phyloP scores from a whole-genome alignment of 2,888 invertebrate species.

The Lithophane semibrunnea region DNA sequence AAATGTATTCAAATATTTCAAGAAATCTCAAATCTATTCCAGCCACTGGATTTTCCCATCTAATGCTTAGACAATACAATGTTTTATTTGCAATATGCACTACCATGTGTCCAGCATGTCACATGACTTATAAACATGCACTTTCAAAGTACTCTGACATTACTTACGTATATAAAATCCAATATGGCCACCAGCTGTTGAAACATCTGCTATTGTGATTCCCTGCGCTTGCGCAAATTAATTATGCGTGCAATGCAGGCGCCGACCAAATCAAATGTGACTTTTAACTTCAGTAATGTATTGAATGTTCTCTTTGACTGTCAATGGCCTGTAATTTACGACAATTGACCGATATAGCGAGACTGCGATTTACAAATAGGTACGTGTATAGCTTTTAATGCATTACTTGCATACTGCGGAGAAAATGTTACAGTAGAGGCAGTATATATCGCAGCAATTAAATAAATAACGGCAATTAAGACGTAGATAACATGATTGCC shows the following conservation, averaged over 20 bases:
- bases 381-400: constrained; percentile 65
- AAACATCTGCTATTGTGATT: constrained; percentile 85
- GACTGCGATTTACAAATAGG: constrained; percentile 65
- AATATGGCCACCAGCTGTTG: constrained; percentile 82
- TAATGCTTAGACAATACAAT: constrained; percentile 16
- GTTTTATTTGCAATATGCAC: constrained; percentile 49
- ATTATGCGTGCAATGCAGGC: constrained; percentile 78
- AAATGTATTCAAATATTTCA: constrained; percentile 34
- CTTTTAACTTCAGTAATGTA: constrained; percentile 69
- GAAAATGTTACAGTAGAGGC: constrained; percentile 66
- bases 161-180: constrained; percentile 73
- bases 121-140: constrained; percentile 69
- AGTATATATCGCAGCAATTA: constrained; percentile 68
- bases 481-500: constrained; percentile 59
- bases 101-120: constrained; percentile 65
- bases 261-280: constrained; percentile 70
- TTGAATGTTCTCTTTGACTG: constrained; percentile 54
- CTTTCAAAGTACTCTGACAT: constrained; percentile 74
- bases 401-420: constrained; percentile 51
- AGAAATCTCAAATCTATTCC: background rate
- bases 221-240: constrained; percentile 81
- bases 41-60: constrained; percentile 16
- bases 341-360: constrained; percentile 66
- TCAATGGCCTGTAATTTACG: constrained; percentile 68
- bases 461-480: constrained; percentile 64